Evolutionary conservation across 2,888 invertebrate genomes (phyloP).

Genomic region (Nowickia ferox): DNA sequence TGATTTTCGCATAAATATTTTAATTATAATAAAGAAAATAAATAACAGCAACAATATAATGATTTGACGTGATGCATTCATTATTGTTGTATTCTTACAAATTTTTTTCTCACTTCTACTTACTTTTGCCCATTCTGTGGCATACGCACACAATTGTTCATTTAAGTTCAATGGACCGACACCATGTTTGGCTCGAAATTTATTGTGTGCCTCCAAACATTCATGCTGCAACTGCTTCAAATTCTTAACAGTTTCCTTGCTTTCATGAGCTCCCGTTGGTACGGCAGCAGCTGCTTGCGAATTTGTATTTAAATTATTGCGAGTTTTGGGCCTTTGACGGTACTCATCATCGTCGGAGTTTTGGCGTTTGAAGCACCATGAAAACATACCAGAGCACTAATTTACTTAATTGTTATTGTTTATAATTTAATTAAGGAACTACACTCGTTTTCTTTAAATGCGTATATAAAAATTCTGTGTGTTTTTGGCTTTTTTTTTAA

Average conservation of each 20-base stretch:
- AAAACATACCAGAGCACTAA: conserved; percentile 23
- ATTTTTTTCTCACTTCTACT: conserved; percentile 53
- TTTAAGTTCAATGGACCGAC: conserved; percentile 87
- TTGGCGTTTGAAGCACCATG: conserved; percentile 45
- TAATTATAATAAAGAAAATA: conserved; percentile 8
- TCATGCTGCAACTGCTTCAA: conserved; percentile 71
- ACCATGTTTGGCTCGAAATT: conserved; percentile 87
- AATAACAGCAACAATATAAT: background rate
- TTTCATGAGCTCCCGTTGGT: background rate
- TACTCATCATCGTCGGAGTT: conserved; percentile 31
- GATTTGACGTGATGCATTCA: background rate
- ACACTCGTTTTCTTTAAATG: conserved; percentile 19
- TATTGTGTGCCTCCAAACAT: conserved; percentile 85
- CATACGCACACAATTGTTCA: conserved; percentile 86
- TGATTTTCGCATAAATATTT: background rate
- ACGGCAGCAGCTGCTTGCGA: background rate
- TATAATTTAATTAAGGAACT: conserved; percentile 26
- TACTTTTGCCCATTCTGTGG: conserved; percentile 89
- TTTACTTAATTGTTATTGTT: background rate
- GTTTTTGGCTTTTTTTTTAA: conserved; percentile 9
- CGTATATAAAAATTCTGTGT: background rate
- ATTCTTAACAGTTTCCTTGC: conserved; percentile 2
- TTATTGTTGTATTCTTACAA: background rate
- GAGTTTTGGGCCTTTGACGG: conserved; percentile 39
- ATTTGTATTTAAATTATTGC: background rate